These are phyloP conservation scores for Cheilosia impressa DNA, from an alignment of 2,888 invertebrate genomes.

Conservation along the genomic window DNA sequence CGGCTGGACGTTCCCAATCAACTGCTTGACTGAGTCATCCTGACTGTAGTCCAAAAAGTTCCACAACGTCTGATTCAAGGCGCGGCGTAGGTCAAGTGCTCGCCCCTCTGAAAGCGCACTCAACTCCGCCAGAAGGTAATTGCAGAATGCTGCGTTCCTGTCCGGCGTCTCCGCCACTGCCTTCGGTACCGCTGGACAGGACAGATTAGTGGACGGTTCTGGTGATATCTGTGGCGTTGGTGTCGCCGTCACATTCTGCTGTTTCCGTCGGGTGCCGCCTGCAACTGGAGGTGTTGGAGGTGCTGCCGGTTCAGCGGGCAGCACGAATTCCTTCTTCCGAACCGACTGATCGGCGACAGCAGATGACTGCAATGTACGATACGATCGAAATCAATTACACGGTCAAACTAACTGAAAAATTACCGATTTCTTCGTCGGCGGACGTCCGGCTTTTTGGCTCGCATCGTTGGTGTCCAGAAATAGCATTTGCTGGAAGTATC, in stretches of 20 bases:
- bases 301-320: not conserved
- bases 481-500: constrained; percentile 22
- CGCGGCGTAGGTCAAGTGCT: constrained; percentile 1
- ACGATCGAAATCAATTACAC: constrained; percentile 5
- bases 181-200: not conserved
- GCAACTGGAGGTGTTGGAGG: not conserved
- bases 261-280: not conserved
- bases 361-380: not conserved
- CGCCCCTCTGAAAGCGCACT: not conserved
- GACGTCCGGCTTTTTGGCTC: not conserved
- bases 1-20: too few species aligned
- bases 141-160: constrained; percentile 8
- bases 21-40: too few species aligned
- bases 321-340: not conserved
- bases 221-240: constrained; percentile 5
- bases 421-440: not conserved
- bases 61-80: not conserved
- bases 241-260: not conserved
- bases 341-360: not conserved
- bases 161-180: not conserved
- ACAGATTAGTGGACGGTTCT: not conserved
- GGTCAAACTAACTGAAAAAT: not conserved
- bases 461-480: not conserved
- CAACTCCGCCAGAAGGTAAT: constrained; percentile 16
- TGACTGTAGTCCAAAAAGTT: not conserved